Evolutionary conservation across 2,888 invertebrate genomes (phyloP), one percentile per base, ranked within the genome.

Genomic region (Dromius quadrimaculatus): DNA sequence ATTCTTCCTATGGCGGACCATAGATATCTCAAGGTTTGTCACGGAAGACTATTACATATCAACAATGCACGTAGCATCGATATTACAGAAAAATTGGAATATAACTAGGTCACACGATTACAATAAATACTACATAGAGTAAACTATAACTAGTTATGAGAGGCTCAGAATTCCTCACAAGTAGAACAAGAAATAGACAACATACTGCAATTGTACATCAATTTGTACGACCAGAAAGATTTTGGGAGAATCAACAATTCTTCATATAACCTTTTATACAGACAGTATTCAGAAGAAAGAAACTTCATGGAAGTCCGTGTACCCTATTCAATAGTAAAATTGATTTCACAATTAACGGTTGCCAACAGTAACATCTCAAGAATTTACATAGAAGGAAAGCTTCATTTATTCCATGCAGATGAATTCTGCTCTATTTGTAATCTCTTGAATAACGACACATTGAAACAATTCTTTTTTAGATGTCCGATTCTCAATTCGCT

Each of bases 371-470:
- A 15, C 11, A 45, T 19, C 11, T 9, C 45, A 20, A 45, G 8
- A 45, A 45, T 45, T 5, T 45, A 45, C 20, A 6, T 19, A 9
- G 45, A 45, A 9, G 45, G 38, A 38, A 38, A 38, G 15, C 38
- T 11, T 5, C 38, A 38, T 11, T 13, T 15, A 11, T 38, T 38
- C 13, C 38, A 13, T 5, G 38, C 38, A 13, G 38, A 38, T 11
- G 38, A 38, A 6, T 5, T 38, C n/a, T 38, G 38, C 13, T 11
- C 38, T 13, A 38, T 38, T 13, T 38, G 38, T 38, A 38, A 38
- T 11, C 13, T 38, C 1, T 6, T 38, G 2, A 15, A 38, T 13
- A 11, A 38, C 38, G 38, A 38, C 13, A 38, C 38, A 5, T 38
- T 38, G 38, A 15, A 38, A 11, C 38, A 38, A 2, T 38, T 38